Conservation (phyloP, 2,888 invertebrate species). For the Auanema freiburgensis region DNA sequence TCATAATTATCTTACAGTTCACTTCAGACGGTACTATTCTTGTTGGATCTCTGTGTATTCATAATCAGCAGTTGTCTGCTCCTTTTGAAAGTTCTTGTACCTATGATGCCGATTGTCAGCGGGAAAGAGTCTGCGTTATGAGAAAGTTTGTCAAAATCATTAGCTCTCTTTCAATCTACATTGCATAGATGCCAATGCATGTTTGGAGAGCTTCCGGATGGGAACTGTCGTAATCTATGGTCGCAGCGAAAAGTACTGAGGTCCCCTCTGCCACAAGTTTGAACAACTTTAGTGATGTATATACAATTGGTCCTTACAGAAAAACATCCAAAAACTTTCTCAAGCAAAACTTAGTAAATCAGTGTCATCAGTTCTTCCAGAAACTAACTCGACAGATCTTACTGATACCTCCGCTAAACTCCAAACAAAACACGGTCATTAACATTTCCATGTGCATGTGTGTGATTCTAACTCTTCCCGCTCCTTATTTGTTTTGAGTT, state of each 20-base stretch:
- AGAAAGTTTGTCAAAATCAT: constrained; percentile 14
- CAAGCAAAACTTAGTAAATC: too few species aligned
- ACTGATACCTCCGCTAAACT: constrained; percentile 6
- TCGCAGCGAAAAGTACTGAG: constrained; percentile 1
- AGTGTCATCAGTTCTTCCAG: too few species aligned
- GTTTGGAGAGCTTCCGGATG: constrained; percentile 26
- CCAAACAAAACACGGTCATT: constrained; percentile 14
- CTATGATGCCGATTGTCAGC: constrained; percentile 24
- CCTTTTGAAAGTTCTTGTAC: constrained; percentile 12
- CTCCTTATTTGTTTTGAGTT: constrained; percentile 3
- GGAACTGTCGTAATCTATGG: constrained; percentile 21
- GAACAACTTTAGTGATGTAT: too few species aligned
- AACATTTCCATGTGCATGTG: constrained; percentile 11
- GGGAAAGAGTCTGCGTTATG: constrained; percentile 23
- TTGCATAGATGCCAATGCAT: constrained; percentile 29
- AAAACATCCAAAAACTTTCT: too few species aligned
- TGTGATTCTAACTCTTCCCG: constrained; percentile 8
- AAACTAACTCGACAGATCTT: neutral
- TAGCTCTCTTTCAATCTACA: too few species aligned
- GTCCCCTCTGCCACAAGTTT: neutral
- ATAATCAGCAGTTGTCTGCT: neutral
- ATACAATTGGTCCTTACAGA: too few species aligned
- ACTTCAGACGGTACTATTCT: constrained; percentile 43
- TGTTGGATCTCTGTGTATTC: constrained; percentile 44
- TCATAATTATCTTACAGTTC: neutral